These are phyloP conservation scores for Thaumatotibia leucotreta DNA, from an alignment of 1,140 invertebrate genomes.

Conservation along the genomic window DNA sequence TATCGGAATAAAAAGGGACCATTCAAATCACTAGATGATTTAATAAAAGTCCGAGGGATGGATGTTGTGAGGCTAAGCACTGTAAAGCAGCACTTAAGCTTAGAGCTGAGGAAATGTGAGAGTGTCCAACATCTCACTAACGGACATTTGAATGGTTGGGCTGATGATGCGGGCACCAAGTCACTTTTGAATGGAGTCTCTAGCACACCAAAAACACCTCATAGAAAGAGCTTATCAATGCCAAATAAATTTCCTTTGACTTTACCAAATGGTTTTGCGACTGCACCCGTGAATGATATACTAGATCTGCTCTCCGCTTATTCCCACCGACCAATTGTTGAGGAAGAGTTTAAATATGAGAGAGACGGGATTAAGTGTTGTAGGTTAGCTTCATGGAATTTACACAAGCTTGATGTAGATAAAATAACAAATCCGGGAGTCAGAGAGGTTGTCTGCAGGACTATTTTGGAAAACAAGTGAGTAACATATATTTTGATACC, in stretches of 20 bases:
- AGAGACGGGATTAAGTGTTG: slow-evolving; percentile 79
- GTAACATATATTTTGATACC: slow-evolving; percentile 30
- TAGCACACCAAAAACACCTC: slow-evolving; percentile 51
- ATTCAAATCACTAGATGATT: slow-evolving; percentile 82
- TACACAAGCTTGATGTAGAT: slow-evolving; percentile 82
- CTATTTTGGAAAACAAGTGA: slow-evolving; percentile 89
- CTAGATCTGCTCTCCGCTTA: slow-evolving; percentile 82
- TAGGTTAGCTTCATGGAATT: slow-evolving; percentile 86
- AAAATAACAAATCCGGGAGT: slow-evolving; percentile 88
- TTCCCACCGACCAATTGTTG: slow-evolving; percentile 79
- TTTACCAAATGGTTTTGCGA: slow-evolving; percentile 74
- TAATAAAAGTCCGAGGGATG: slow-evolving; percentile 82
- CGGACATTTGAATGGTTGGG: slow-evolving; percentile 56
- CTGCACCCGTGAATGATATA: slow-evolving; percentile 79
- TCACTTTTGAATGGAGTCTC: slow-evolving; percentile 37
- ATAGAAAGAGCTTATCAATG: slow-evolving; percentile 74
- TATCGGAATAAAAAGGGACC: slow-evolving; percentile 86
- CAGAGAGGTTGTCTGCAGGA: slow-evolving; percentile 87
- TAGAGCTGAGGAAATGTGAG: slow-evolving; percentile 65
- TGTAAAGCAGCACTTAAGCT: slow-evolving; percentile 77
- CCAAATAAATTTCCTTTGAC: slow-evolving; percentile 68
- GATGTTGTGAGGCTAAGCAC: slow-evolving; percentile 77
- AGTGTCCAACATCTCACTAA: slow-evolving; percentile 61
- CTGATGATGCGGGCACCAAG: slow-evolving; percentile 38
- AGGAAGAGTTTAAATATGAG: slow-evolving; percentile 78